Evolutionary conservation across 2,113 vertebrate species (phyloP).

Genomic region (Leuciscus idus): DNA sequence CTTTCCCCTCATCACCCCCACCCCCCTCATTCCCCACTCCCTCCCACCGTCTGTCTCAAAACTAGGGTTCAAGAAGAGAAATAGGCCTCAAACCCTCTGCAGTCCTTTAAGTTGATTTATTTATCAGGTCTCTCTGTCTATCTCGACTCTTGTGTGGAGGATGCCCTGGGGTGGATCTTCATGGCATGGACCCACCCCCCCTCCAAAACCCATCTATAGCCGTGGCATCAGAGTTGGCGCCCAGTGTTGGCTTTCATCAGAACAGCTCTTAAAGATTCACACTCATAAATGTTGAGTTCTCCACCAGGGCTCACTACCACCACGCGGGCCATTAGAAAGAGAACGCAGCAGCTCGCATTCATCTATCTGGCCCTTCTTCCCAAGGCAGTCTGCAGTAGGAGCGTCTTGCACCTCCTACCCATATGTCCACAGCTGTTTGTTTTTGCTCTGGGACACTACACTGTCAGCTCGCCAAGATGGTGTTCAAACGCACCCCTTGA

Average conservation of each 20-base stretch:
- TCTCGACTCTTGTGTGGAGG: conserved; percentile 72
- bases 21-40: conserved; percentile 36
- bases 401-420: conserved; percentile 61
- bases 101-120: conserved; percentile 83
- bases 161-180: conserved; percentile 76
- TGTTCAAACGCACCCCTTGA: conserved; percentile 59
- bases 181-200: conserved; percentile 49
- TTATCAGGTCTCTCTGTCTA: conserved; percentile 72
- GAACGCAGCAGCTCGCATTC: conserved; percentile 40
- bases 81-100: conserved; percentile 77
- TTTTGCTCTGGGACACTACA: conserved; percentile 66
- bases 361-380: conserved; percentile 41
- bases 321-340: conserved; percentile 40
- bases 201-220: conserved; percentile 38
- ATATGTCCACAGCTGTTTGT: conserved; percentile 73
- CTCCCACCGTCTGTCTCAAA: conserved; percentile 48
- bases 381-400: conserved; percentile 39
- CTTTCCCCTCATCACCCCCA: conserved; percentile 46
- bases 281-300: conserved; percentile 67
- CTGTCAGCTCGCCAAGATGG: conserved; percentile 70
- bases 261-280: conserved; percentile 57
- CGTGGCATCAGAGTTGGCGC: conserved; percentile 58
- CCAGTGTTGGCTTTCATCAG: conserved; percentile 67
- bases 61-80: conserved; percentile 72
- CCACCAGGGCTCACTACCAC: conserved; percentile 24